Percentiles rank a stretch among this genome's conserved stretches.
Evolutionary conservation across 2,888 invertebrate species (phyloP).

Genomic region (Tiliacea aurago): DNA sequence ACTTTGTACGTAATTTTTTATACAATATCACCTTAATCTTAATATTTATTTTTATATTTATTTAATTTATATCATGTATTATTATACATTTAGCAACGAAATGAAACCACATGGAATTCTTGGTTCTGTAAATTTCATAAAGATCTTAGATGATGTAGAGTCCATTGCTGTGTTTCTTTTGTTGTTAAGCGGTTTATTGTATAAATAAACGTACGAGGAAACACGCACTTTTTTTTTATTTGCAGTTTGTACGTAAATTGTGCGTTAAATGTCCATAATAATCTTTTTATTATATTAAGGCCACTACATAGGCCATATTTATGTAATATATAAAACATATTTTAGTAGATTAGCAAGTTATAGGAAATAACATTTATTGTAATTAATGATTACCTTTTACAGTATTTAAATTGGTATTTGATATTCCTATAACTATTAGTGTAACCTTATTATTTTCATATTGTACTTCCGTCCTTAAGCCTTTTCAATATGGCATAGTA

Average conservation of each 20-base stretch:
- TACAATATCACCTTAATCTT: neutral
- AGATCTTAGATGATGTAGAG: neutral
- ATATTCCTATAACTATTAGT: neutral
- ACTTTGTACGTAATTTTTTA: neutral
- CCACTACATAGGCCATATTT: neutral
- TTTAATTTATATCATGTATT: neutral
- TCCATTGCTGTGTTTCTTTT: neutral
- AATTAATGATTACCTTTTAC: neutral
- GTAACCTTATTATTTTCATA: constrained; percentile 5
- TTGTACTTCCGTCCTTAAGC: constrained; percentile 9
- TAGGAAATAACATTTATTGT: neutral
- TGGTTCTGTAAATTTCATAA: neutral
- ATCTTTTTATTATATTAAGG: neutral
- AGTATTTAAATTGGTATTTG: neutral
- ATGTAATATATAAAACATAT: neutral
- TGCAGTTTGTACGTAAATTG: neutral
- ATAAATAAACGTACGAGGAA: neutral
- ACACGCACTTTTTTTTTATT: neutral
- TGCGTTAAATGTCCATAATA: neutral
- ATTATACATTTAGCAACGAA: neutral
- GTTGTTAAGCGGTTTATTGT: neutral
- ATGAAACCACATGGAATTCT: neutral
- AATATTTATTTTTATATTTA: neutral
- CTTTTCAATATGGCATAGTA: neutral
- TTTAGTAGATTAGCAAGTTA: neutral